These are phyloP conservation scores for Oligia strigilis DNA, from an alignment of 2,888 invertebrate genomes.

Conservation along the genomic window DNA sequence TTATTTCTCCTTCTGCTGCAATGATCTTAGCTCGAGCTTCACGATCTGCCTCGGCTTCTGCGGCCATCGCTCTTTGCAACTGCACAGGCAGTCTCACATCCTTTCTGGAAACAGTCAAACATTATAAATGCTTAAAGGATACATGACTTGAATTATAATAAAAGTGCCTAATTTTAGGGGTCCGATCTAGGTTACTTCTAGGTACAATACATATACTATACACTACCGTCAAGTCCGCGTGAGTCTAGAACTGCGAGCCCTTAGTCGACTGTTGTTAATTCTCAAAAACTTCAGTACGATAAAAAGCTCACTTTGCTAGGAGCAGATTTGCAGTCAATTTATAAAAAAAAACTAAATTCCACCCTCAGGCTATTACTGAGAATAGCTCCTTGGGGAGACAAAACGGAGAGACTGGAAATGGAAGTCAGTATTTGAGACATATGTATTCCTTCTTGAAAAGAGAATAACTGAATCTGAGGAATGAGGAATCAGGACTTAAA, in stretches of 20 bases:
- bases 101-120: constrained; percentile 75
- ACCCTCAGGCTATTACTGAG: constrained; percentile 32
- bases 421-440: constrained; percentile 64
- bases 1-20: constrained; percentile 95
- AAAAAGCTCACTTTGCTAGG: not conserved
- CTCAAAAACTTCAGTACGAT: constrained; percentile 8
- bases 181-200: not conserved
- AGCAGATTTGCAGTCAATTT: constrained; percentile 1
- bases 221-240: constrained; percentile 34
- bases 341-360: not conserved
- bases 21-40: constrained; percentile 93
- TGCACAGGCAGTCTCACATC: constrained; percentile 90
- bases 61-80: constrained; percentile 93
- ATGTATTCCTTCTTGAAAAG: constrained; percentile 62
- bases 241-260: constrained; percentile 21
- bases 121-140: not conserved
- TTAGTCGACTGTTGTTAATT: constrained; percentile 10
- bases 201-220: constrained; percentile 3
- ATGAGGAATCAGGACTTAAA: constrained; percentile 17
- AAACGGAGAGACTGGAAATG: constrained; percentile 59
- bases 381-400: constrained; percentile 51
- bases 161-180: not conserved
- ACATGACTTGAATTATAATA: not conserved
- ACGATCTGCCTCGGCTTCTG: constrained; percentile 92
- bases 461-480: constrained; percentile 34